Evolutionary conservation across 2,113 vertebrate genomes (phyloP), one percentile per base, ranked within the genome.

Genomic region (Callionymus lyra): DNA sequence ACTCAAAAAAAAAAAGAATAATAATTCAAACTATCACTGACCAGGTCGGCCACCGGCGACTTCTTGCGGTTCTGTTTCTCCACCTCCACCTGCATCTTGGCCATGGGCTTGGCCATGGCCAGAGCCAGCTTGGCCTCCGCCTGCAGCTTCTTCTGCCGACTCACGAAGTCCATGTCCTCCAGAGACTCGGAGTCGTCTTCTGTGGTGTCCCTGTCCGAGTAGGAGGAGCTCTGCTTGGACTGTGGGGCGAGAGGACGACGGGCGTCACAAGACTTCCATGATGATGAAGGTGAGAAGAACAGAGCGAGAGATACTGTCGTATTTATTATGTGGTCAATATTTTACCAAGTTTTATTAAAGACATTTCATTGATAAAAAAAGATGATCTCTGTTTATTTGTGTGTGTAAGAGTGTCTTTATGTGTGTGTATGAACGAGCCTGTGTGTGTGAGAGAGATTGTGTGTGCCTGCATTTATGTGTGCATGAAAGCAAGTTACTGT

Each of bases 1-100:
- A 38, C 4, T 9, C 36, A 10, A 10, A 8, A 1, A 15, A 15
- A 18, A 18, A 6, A 15, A 6, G 2, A 40, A 18, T 13, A n/a
- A 27, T 6, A 4, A 12, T 15, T 10, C 16, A 6, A n/a, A 50
- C 3, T 43, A 10, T 6, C 49, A 76, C 93, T 86, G 59, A 99
- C 94, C 58, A 99, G 88, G 65, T 99, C 95, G 0, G 92, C 94
- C 50, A 99, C 95, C 0, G 95, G 95, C 0, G 94, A 98, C 65
- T 99, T 99, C 80, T 99, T 99, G 66, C 95, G 90, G 71, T 99
- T 99, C 79, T 98, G 94, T 54, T 96, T 97, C 59, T 99, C 95
- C 83, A 99, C 95, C 74, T 98, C 91, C 40, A 99, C 94, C 81
- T 99, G 94, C 95, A 99, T 99, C 81, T 95, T 97, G 65, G 95